Evolutionary conservation across 2,797 vertebrate species (phyloP).

Genomic region (Malacoctenus gilli): DNA sequence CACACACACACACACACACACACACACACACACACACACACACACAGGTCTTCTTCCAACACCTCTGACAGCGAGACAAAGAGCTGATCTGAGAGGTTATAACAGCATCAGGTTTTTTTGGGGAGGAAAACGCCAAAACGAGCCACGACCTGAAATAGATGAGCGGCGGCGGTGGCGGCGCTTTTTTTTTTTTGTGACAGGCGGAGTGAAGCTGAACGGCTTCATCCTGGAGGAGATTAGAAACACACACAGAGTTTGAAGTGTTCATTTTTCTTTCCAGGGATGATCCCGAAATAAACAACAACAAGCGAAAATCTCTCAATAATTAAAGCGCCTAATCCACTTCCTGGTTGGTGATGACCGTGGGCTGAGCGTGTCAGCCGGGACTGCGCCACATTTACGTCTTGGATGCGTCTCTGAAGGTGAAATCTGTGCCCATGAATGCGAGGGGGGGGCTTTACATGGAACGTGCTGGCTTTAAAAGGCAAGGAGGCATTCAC

Average conservation of each 20-base stretch:
- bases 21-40: too few relatives aligned
- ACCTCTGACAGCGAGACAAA: constrained; percentile 71
- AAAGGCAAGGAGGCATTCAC: constrained; percentile 30
- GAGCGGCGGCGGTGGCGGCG: constrained; percentile 34
- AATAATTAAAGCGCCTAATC: constrained; percentile 77
- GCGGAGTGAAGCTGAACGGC: constrained; percentile 63
- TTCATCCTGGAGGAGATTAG: constrained; percentile 74
- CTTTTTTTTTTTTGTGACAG: too few relatives aligned
- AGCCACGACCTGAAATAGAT: constrained; percentile 74
- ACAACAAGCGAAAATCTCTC: constrained; percentile 67
- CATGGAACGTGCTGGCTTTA: constrained; percentile 17
- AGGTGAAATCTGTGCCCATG: constrained; percentile 51
- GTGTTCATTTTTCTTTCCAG: constrained; percentile 72
- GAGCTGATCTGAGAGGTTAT: constrained; percentile 64
- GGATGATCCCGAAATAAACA: constrained; percentile 77
- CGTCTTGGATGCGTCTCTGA: constrained; percentile 62
- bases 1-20: too few relatives aligned
- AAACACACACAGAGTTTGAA: constrained; percentile 69
- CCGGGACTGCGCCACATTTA: constrained; percentile 46
- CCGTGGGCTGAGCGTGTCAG: constrained; percentile 72
- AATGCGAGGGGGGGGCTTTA: constrained; percentile 43
- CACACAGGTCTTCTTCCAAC: constrained; percentile 48
- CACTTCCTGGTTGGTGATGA: constrained; percentile 73
- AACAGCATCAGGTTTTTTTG: constrained; percentile 29
- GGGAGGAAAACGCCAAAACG: constrained; percentile 45